These are phyloP conservation scores for Halictus ligatus DNA, from an alignment of 2,888 invertebrate species.

Conservation along the genomic window DNA sequence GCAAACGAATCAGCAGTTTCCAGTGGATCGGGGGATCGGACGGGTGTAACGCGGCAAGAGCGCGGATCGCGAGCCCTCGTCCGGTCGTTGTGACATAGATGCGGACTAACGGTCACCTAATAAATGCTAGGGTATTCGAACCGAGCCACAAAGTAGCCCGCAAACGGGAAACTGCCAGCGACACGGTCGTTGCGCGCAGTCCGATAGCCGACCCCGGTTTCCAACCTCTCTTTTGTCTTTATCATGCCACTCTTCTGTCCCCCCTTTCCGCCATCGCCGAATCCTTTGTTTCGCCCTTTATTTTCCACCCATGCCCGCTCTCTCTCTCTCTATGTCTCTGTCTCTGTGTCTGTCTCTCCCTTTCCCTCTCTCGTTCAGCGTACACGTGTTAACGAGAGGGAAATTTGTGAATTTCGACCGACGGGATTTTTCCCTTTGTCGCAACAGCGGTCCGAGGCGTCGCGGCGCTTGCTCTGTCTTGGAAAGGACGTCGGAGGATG, in stretches of 20 bases:
- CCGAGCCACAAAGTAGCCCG: conserved; percentile 77
- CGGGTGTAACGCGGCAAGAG: not conserved
- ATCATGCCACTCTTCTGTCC: conserved; percentile 10
- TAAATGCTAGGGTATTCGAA: conserved; percentile 74
- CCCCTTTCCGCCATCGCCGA: not conserved
- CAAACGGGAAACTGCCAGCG: conserved; percentile 77
- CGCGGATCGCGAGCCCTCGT: conserved; percentile 15
- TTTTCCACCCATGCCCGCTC: not conserved
- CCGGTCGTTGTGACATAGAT: conserved; percentile 25
- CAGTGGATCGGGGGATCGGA: not conserved
- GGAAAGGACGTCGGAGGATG: not conserved
- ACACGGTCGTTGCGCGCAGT: conserved; percentile 75
- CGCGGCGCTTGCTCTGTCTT: not conserved
- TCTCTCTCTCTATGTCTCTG: not conserved
- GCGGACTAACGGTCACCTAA: conserved; percentile 68
- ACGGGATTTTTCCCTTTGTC: not conserved
- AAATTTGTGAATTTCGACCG: not conserved
- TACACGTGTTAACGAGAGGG: conserved; percentile 33
- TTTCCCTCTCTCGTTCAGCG: not conserved
- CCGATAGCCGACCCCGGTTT: conserved; percentile 64
- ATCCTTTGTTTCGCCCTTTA: conserved; percentile 21
- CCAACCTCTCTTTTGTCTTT: conserved; percentile 43
- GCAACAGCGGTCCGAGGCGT: not conserved
- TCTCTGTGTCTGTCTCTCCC: not conserved
- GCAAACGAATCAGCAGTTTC: conserved; percentile 22